A percentile compares a stretch with the other conserved stretches of the same genome.
Evolutionary conservation across 2,797 vertebrate species (phyloP).

Genomic region (Notolabrus celidotus): DNA sequence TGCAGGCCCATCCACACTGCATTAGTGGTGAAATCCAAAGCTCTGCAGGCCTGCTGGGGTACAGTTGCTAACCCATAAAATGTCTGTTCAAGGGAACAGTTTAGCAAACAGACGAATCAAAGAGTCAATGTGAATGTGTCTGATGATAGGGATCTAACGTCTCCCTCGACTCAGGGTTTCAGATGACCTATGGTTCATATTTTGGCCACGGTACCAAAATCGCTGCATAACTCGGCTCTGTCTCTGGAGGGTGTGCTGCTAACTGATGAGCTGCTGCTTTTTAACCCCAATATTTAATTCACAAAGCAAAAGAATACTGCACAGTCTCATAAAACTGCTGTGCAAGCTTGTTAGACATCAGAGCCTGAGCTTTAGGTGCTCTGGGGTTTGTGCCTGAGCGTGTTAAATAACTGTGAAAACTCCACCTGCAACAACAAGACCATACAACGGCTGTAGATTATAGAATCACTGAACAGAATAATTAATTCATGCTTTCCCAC

Average conservation of each 20-base stretch:
- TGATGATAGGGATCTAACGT: not conserved
- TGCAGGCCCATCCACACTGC: not conserved
- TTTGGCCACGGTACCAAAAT: not conserved
- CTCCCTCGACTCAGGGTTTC: not conserved
- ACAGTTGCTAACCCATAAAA: not conserved
- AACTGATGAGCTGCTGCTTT: conserved; percentile 30
- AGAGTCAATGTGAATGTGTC: not conserved
- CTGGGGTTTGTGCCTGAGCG: conserved; percentile 16
- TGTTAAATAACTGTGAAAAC: conserved; percentile 31
- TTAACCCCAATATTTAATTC: conserved; percentile 29
- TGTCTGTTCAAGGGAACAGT: not conserved
- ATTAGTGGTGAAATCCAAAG: conserved; percentile 6
- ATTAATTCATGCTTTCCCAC: not conserved
- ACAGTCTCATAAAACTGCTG: conserved; percentile 26
- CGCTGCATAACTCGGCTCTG: not conserved
- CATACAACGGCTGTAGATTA: conserved; percentile 13
- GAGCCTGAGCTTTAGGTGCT: conserved; percentile 14
- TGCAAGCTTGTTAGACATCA: conserved; percentile 35
- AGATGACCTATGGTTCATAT: not conserved
- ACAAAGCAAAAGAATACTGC: conserved; percentile 14
- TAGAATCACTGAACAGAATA: conserved; percentile 4
- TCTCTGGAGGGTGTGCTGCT: conserved; percentile 15
- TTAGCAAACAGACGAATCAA: not conserved
- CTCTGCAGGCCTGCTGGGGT: not conserved
- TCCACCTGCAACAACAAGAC: conserved; percentile 16